These are phyloP conservation scores for Amblyjoppa proteus DNA, from an alignment of 2,888 invertebrate species.

Conservation along the genomic window DNA sequence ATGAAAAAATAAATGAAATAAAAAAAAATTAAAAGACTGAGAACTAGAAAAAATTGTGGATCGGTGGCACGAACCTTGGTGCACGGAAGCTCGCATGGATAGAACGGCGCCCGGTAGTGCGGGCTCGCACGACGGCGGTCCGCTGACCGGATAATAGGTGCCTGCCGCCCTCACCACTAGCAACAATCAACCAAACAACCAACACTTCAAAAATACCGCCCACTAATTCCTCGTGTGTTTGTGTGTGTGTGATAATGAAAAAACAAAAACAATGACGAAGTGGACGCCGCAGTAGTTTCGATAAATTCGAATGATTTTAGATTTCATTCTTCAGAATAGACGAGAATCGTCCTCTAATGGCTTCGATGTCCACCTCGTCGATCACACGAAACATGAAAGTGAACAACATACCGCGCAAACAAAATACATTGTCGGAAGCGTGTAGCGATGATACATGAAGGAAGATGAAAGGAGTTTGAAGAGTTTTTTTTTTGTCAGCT, in stretches of 20 bases:
- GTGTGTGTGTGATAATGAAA: slow-evolving; percentile 57
- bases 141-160: slow-evolving; percentile 95
- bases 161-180: slow-evolving; percentile 97
- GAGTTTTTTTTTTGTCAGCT: not conserved
- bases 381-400: slow-evolving; percentile 43
- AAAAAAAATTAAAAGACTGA: slow-evolving; percentile 26
- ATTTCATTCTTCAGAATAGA: not conserved
- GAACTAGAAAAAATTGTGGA: slow-evolving; percentile 78
- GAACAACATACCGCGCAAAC: slow-evolving; percentile 28
- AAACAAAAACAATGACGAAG: slow-evolving; percentile 48
- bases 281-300: not conserved
- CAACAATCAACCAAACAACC: slow-evolving; percentile 86
- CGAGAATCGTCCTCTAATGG: not conserved
- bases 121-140: slow-evolving; percentile 88
- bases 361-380: not conserved
- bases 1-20: slow-evolving; percentile 1
- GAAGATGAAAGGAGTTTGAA: slow-evolving; percentile 9
- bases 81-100: slow-evolving; percentile 86
- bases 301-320: not conserved
- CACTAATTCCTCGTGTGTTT: slow-evolving; percentile 73
- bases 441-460: not conserved
- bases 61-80: slow-evolving; percentile 85
- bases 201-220: slow-evolving; percentile 85
- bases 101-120: slow-evolving; percentile 86
- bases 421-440: slow-evolving; percentile 26